phyloP scores from a whole-genome alignment of 1,140 invertebrate genomes.

The Heliconius congener region DNA sequence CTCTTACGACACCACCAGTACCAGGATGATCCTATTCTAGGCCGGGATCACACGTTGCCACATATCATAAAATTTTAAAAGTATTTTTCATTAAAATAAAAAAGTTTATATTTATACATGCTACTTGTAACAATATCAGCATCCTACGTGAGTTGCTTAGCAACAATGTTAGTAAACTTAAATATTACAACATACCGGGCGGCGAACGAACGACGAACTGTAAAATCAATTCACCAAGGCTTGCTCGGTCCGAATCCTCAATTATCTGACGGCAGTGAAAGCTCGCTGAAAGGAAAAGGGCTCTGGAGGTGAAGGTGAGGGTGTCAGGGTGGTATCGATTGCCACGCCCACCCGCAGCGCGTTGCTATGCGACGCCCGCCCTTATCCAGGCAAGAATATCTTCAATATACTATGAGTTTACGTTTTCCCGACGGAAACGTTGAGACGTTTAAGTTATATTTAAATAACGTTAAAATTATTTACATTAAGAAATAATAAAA shows the following conservation, averaged over 20 bases:
- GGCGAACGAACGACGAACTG: neutral
- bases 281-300: conserved; percentile 58
- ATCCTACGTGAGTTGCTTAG: conserved; percentile 1
- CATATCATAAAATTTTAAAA: neutral
- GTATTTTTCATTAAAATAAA: neutral
- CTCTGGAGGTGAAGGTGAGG: conserved; percentile 58
- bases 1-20: too few species aligned
- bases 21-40: too few species aligned
- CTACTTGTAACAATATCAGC: neutral
- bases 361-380: conserved; percentile 65
- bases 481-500: neutral
- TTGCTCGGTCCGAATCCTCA: conserved; percentile 16
- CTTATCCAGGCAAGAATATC: conserved; percentile 44
- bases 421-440: conserved; percentile 28
- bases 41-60: too few species aligned
- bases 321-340: conserved; percentile 75
- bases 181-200: neutral
- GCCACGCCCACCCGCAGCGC: conserved; percentile 71
- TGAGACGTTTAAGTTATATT: neutral
- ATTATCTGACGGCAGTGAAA: conserved; percentile 38
- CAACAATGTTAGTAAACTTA: conserved; percentile 14
- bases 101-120: neutral
- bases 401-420: conserved; percentile 31
- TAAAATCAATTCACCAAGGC: conserved; percentile 19
- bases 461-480: too few species aligned